Evolutionary conservation across 2,113 vertebrate genomes (phyloP).

Genomic region (Lagopus leucura): DNA sequence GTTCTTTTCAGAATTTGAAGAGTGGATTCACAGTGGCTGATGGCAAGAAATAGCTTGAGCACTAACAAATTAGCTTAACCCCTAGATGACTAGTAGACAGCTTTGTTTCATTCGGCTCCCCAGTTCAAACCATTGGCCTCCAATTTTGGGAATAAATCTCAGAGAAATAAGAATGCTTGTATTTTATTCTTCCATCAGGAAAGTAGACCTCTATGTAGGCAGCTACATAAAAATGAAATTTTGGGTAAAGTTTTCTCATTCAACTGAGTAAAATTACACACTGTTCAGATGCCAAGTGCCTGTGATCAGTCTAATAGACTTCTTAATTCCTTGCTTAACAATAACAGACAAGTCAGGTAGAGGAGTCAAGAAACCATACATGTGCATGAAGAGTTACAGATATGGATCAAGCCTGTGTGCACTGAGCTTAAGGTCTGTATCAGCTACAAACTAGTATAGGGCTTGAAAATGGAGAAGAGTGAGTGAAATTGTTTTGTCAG

Average conservation of each 20-base stretch:
- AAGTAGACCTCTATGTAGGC: neutral
- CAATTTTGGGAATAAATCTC: slow-evolving; percentile 21
- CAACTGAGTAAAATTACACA: neutral
- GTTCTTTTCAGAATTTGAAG: slow-evolving; percentile 58
- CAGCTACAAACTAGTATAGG: neutral
- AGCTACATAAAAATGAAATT: neutral
- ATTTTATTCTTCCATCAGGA: neutral
- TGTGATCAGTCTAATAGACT: slow-evolving; percentile 46
- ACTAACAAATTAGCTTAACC: slow-evolving; percentile 28
- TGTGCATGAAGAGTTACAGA: neutral
- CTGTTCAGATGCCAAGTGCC: slow-evolving; percentile 39
- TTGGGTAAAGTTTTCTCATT: neutral
- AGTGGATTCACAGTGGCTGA: neutral
- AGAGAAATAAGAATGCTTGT: neutral
- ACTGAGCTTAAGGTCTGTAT: neutral
- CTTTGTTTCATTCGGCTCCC: neutral
- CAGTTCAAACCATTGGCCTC: neutral
- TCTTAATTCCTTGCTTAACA: slow-evolving; percentile 3
- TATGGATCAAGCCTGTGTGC: neutral
- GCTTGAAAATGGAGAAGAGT: neutral
- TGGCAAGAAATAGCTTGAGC: slow-evolving; percentile 12
- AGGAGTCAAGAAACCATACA: slow-evolving; percentile 45
- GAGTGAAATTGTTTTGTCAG: neutral
- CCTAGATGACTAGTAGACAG: neutral
- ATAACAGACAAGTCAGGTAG: slow-evolving; percentile 49